Evolutionary conservation across 2,888 invertebrate species (phyloP).

Genomic region (Ophonus ardosiacus): DNA sequence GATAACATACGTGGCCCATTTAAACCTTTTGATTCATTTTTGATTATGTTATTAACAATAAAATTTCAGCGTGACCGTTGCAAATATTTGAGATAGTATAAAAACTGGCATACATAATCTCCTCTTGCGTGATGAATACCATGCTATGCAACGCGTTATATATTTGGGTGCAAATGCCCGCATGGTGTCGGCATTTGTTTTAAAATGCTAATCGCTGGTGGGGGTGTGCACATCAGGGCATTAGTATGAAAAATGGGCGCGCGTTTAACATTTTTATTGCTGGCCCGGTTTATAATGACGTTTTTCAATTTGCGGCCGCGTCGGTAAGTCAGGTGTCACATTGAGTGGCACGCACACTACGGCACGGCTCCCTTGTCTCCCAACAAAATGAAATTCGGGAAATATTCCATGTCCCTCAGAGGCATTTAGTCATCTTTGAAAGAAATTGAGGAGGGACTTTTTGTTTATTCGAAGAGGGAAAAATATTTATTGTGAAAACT

Average conservation of each 20-base stretch:
- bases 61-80: too few species aligned
- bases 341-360: constrained; percentile 22
- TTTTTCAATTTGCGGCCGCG: constrained; percentile 74
- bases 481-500: background rate
- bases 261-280: constrained; percentile 77
- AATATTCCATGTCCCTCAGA: background rate
- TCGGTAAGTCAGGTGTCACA: constrained; percentile 63
- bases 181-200: constrained; percentile 70
- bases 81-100: too few species aligned
- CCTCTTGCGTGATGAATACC: background rate
- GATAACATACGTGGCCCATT: too few species aligned
- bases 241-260: constrained; percentile 77
- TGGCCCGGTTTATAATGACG: constrained; percentile 75
- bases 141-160: background rate
- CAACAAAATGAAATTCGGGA: constrained; percentile 27
- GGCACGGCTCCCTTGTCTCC: constrained; percentile 1
- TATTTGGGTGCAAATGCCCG: background rate
- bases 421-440: background rate
- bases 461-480: background rate
- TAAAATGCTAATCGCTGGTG: constrained; percentile 76
- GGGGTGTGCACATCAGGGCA: constrained; percentile 71
- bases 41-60: too few species aligned
- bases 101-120: background rate
- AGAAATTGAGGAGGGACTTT: background rate
- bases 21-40: too few species aligned